Base-by-base conservation (phyloP, 2,888 invertebrate species). In the Pollenia amentaria region DNA sequence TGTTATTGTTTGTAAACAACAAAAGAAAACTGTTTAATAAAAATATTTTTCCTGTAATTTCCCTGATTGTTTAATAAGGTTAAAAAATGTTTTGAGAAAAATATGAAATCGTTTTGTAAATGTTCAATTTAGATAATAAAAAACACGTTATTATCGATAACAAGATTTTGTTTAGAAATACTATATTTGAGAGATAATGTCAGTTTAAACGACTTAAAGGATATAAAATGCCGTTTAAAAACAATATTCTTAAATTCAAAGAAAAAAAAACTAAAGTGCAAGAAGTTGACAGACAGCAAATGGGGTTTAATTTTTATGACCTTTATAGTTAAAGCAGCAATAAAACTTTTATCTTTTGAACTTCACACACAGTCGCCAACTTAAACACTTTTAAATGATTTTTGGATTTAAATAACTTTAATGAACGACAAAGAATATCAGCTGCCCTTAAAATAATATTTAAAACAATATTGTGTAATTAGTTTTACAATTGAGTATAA, bases 401-500 rank as follows among this genome's bases (percentile, higher is more conserved):
- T 29, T 29, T 3, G 29, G 29, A 29, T 29, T 29, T 29, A 29
- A 29, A 6, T 29, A 1, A 6, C 0, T 29, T 29, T 29, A 6
- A 3, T 29, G 29, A 29, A 29, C 3, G 6, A 0, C 6, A 29
- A 29, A 29, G 0, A 29, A 29, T 29, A 29, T 29, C 29, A 6
- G 29, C 6, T 29, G 29, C 29, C 29, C 29, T 29, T 29, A 6
- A 29, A 29, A 29, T 29, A 29, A 6, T 29, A 29, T 29, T 53
- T 10, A 11, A 0, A 72, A 78, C 65, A 78, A 73, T 73, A 60
- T 78, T 18, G 42, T 57, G 65, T 42, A 84, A 77, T 78, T 78
- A 51, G 42, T 78, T 14, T 1, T 40, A 73, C 51, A 21, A 67
- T 65, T 67, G 72, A 21, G 11, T 60, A 57, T 9, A 72, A 21